phyloP scores from a whole-genome alignment of 2,113 vertebrate species.

The Psittacus erithacus region DNA sequence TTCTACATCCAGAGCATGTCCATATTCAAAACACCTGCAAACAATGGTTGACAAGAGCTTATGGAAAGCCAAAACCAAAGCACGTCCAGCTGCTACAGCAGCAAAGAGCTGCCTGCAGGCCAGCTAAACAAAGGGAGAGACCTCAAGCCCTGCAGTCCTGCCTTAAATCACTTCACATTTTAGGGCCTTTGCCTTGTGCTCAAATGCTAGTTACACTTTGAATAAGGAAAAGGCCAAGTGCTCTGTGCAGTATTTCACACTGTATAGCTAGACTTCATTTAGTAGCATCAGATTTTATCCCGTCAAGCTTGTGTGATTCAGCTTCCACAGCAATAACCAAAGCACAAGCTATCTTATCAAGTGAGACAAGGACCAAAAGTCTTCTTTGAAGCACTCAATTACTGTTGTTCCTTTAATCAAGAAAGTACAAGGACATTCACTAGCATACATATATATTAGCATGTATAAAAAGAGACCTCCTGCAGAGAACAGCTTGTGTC shows the following conservation, averaged over 20 bases:
- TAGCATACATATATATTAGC: neutral
- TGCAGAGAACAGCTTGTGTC: neutral
- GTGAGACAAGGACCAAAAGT: neutral
- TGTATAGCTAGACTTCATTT: fast-evolving
- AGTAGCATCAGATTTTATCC: neutral
- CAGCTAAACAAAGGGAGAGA: neutral
- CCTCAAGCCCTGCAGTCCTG: neutral
- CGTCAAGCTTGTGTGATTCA: neutral
- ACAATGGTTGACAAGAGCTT: neutral
- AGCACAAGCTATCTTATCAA: neutral
- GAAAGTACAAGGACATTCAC: neutral
- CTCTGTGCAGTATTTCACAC: neutral
- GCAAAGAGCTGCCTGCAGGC: neutral
- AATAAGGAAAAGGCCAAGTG: neutral
- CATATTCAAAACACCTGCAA: neutral
- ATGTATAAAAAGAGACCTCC: neutral
- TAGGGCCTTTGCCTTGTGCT: neutral
- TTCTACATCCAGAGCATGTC: neutral
- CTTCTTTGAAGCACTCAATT: neutral
- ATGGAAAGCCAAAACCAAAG: neutral
- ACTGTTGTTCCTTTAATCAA: neutral
- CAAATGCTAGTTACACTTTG: neutral
- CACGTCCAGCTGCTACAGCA: neutral
- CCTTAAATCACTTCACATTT: neutral
- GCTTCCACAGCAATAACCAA: neutral